Base-by-base conservation (phyloP, 2,113 vertebrate species). In the Bubalus kerabau region DNA sequence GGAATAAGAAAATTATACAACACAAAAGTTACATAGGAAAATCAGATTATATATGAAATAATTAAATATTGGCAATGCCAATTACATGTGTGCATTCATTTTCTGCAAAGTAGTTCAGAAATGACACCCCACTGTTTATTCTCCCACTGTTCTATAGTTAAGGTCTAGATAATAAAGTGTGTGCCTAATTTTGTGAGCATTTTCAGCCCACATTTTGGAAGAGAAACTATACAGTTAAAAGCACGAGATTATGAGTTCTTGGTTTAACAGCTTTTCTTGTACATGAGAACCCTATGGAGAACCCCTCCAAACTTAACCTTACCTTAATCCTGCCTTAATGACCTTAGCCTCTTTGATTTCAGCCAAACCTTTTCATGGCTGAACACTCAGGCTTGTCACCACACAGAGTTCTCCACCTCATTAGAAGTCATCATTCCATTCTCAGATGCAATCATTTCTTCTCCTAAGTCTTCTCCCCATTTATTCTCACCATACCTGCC, bases 1-100 rank as follows among this genome's bases (percentile, higher is more conserved):
- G n/a, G 4, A 62, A 52, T 60, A 62, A 83, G 40, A 32, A 94
- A 92, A 50, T 54, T 74, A 57, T 4, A 78, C 1, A 90, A 89
- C 30, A 74, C 32, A 78, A 71, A 94, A 85, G 3, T 78, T 87
- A 86, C 14, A 6, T 78, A 91, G 87, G 48, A 32, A 89, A 59
- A 82, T 52, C 54, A 92, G 21, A 82, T 84, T 54, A 82, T 14
- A 87, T 21, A 67, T n/a, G 13, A 83, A 23, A 80, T 40, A 90
- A 95, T 40, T 87, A 93, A 83, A 96, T 60, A 71, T 11, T 71
- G n/a, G n/a, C n/a, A 93, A 3, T 96, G 23, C 26, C 92, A 95
- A 71, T 76, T 67, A 84, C 57, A 90, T 48, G 19, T 80, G 40
- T 52, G 15, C 52, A 24, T 60, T 93, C 21, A 67, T 54, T 36